Evolutionary conservation across 2,888 invertebrate species (phyloP).

Genomic region (Phengaris arion): DNA sequence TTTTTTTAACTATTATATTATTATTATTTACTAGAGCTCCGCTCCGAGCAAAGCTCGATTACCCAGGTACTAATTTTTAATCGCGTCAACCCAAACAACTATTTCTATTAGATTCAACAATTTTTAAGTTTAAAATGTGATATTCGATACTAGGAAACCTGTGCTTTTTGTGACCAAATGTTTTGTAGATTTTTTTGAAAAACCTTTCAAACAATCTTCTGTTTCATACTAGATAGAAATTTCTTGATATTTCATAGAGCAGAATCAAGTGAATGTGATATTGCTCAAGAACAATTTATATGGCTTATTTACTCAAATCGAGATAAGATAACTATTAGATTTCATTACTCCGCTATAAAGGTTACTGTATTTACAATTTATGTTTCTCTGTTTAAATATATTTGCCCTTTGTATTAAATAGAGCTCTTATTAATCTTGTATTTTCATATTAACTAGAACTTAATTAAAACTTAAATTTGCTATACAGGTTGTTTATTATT

Average conservation of each 20-base stretch:
- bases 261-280: constrained; percentile 6
- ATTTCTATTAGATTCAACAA: no score
- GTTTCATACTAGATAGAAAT: neutral
- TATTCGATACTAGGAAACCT: no score
- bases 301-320: constrained; percentile 4
- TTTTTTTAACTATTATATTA: no score
- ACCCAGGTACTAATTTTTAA: no score
- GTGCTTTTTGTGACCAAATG: no score
- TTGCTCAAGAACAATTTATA: constrained; percentile 12
- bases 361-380: constrained; percentile 13
- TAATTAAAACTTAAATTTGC: neutral
- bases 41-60: no score
- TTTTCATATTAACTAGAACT: constrained; percentile 1
- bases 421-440: neutral
- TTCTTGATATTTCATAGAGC: neutral
- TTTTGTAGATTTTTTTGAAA: no score
- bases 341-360: neutral
- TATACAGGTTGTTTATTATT: neutral
- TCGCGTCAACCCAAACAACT: no score
- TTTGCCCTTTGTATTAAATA: neutral
- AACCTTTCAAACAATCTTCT: no score
- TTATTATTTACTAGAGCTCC: no score
- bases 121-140: no score
- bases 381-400: neutral
- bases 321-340: constrained; percentile 10